Conservation (phyloP, 2,113 vertebrate genomes). For the Monarcha castaneiventris region DNA sequence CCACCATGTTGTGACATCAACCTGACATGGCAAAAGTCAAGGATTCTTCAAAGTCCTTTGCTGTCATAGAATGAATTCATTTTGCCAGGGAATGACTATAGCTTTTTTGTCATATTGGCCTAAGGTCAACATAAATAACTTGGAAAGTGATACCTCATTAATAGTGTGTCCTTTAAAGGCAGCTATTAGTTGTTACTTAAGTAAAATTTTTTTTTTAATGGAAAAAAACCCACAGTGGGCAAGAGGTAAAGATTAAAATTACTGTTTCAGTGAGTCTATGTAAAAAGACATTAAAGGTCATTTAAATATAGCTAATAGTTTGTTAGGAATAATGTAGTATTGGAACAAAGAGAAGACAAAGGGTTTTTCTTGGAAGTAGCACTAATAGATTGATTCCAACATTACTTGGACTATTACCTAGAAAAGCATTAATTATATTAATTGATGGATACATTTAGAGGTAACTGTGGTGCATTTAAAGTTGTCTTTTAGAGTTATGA, state of each 20-base stretch:
- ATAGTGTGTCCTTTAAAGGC: neutral
- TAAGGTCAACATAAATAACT: neutral
- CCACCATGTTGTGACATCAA: neutral
- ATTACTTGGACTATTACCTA: neutral
- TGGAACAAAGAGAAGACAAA: neutral
- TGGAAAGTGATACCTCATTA: neutral
- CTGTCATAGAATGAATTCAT: neutral
- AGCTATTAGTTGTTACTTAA: neutral
- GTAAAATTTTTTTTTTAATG: neutral
- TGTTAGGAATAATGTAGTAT: neutral
- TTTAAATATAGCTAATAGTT: neutral
- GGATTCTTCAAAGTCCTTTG: neutral
- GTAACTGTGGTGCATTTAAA: neutral
- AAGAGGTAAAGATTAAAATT: conserved; percentile 35
- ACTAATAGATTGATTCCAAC: neutral
- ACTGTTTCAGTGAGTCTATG: conserved; percentile 29
- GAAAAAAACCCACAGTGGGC: neutral
- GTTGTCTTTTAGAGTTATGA: neutral
- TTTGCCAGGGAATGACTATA: neutral
- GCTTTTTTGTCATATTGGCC: neutral
- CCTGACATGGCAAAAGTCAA: neutral
- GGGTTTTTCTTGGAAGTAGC: neutral
- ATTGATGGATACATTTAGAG: neutral
- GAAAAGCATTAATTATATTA: neutral
- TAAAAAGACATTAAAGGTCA: conserved; percentile 29